Evolutionary conservation across 2,888 invertebrate species (phyloP), one percentile per base, ranked within the genome.

Genomic region (Oxyteleia sp.): DNA sequence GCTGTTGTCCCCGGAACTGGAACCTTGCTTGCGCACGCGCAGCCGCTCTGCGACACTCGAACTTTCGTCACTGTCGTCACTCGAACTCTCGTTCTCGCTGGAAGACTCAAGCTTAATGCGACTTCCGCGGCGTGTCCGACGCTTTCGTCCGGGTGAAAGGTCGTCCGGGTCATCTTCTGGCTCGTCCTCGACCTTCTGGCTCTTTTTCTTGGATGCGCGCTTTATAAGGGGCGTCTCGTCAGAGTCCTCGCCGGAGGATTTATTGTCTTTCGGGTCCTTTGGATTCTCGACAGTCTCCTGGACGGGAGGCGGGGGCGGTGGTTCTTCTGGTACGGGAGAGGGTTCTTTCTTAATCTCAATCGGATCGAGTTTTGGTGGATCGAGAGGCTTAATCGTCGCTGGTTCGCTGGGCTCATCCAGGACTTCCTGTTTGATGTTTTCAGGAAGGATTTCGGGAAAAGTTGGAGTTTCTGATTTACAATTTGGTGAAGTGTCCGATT

Each of bases 21-120:
- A 26, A 11, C 35, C 38, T n/a, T 91, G 91, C 71, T 93, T 93
- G 20, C 93, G 88, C 1, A 90, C 89, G 2, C 93, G 87, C 18
- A 93, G 63, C 75, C 93, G 87, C 41, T 92, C 91, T 0, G 92
- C 93, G 0, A 93, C 93, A 0, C 93, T 88, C 0, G 92, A 90
- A 47, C 87, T 89, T 11, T 87, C 86, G 57, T 91, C 91, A 63
- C 91, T 91, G 45, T 92, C 90, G 41, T 90, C 90, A 81, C 90
- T 91, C 18, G 91, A 89, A 1, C 90, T 91, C 13, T 92, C 92
- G 68, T 90, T 92, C 11, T 89, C 91, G 35, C 93, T 93, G 26
- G 91, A 90, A 4, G 91, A 92, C 32, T 91, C 90, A 53, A 92
- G 80, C 69, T 92, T 92, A 23, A 92, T 91, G 71, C 92, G 90